Evolutionary conservation across 2,113 vertebrate genomes (phyloP), one percentile per base, ranked within the genome.

Genomic region (Lampris megalopsis): DNA sequence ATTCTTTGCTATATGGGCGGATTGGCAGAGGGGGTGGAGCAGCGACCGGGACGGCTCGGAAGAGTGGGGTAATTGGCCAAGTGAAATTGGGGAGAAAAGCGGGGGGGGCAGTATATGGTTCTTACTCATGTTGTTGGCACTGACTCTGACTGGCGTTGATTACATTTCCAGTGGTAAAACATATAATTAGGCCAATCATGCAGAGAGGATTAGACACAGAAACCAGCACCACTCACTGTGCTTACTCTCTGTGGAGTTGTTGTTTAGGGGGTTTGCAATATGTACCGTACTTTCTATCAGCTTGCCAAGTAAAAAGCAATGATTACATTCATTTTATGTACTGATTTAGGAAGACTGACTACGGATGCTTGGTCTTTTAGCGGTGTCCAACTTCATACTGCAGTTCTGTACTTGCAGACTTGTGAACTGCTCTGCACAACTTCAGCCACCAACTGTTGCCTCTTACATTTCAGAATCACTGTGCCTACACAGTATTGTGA

Each of bases 141-240:
- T 24, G 70, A 65, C 62, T 86, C 35, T 68, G 75, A 86, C 74
- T 79, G 87, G 56, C 56, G 70, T 78, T 73, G 50, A n/a, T 68
- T 76, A 73, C 58, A 45, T 71, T 82, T 83, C 49, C n/a, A 40
- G 49, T 75, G 63, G 77, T 71, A 58, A 82, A 88, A 68, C 80
- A 56, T 88, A 67, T 80, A 88, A 92, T 92, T 91, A 90, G 63
- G 36, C 71, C 45, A 13, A 4, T 80, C 75, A 67, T 2, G 61
- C 58, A 74, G 68, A 84, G 63, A 58, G 66, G 71, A 72, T 80
- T 71, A 83, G 83, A 87, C 79, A 64, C 41, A 43, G 71, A 85
- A 75, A 88, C 63, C 82, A 78, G 76, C 63, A 37, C 36, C 43
- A 45, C 50, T 68, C 68, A 52, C 77, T 79, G 11, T 69, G 52